phyloP scores from a whole-genome alignment of 2,113 vertebrate species.

The Dromaius novaehollandiae region DNA sequence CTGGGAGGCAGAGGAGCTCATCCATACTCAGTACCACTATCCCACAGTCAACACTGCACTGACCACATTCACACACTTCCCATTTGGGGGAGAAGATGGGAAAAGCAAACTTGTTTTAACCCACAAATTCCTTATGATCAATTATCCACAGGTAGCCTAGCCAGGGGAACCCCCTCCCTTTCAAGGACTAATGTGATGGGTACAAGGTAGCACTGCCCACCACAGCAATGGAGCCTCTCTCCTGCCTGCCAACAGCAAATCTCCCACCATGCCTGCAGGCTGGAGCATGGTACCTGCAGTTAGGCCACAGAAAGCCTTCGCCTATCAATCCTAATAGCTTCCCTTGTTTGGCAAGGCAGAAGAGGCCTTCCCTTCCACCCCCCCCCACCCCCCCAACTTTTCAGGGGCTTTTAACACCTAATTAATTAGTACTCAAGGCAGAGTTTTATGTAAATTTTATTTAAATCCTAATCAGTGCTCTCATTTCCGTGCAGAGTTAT shows the following conservation, averaged over 20 bases:
- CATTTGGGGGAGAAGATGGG: neutral
- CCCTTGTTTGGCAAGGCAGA: neutral
- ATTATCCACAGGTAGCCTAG: neutral
- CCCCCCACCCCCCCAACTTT: neutral
- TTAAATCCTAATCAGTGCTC: conserved; percentile 75
- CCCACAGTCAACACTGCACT: neutral
- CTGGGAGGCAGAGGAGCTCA: neutral
- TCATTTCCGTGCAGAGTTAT: conserved; percentile 72
- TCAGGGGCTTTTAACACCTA: conserved; percentile 49
- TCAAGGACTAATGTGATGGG: neutral
- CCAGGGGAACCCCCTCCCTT: neutral
- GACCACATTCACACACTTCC: neutral
- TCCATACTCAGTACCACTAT: neutral
- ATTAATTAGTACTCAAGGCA: conserved; percentile 73
- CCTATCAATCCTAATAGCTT: neutral
- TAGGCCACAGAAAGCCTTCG: neutral
- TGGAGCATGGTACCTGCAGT: neutral
- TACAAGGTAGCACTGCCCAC: neutral
- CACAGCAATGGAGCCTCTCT: neutral
- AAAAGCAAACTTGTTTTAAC: neutral
- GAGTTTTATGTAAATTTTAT: conserved; percentile 76
- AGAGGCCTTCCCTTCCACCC: neutral
- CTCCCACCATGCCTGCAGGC: accelerated
- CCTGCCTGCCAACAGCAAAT: neutral
- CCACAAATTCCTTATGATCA: neutral